phyloP scores from a whole-genome alignment of 1,140 invertebrate genomes.

The Macrotrachela quadricornifera region DNA sequence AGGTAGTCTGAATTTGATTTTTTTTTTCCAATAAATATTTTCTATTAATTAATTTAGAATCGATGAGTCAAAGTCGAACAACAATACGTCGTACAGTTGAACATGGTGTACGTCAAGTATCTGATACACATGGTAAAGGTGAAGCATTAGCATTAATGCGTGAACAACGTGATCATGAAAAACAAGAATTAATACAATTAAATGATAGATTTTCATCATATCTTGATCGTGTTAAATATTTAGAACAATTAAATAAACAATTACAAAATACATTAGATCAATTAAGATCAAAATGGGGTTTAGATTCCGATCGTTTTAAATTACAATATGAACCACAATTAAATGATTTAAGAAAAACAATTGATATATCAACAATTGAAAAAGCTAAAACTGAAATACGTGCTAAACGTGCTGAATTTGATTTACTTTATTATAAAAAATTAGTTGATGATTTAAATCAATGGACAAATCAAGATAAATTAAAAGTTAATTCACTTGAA shows the following conservation, averaged over 20 bases:
- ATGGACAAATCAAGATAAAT: not conserved
- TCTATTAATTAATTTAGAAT: too few species aligned
- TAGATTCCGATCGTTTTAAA: not conserved
- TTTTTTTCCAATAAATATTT: too few species aligned
- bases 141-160: not conserved
- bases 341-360: not conserved
- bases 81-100: too few species aligned
- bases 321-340: slow-evolving; percentile 3
- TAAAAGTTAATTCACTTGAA: slow-evolving; percentile 3
- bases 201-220: slow-evolving; percentile 9
- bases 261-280: slow-evolving; percentile 2
- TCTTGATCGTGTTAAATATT: slow-evolving; percentile 6
- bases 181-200: slow-evolving; percentile 1
- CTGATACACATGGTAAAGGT: too few species aligned
- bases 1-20: too few species aligned
- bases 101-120: too few species aligned
- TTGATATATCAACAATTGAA: slow-evolving; percentile 4
- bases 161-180: slow-evolving; percentile 7
- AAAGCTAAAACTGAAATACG: slow-evolving; percentile 7
- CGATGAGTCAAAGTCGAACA: too few species aligned
- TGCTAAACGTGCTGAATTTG: slow-evolving; percentile 7
- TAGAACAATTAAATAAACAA: slow-evolving; percentile 8
- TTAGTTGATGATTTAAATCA: slow-evolving; percentile 1
- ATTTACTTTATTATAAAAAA: slow-evolving; percentile 1
- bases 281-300: slow-evolving; percentile 3